A percentile compares a stretch with the other conserved stretches of the same genome.
Conservation (phyloP, 2,113 vertebrate species). For the human region DNA sequence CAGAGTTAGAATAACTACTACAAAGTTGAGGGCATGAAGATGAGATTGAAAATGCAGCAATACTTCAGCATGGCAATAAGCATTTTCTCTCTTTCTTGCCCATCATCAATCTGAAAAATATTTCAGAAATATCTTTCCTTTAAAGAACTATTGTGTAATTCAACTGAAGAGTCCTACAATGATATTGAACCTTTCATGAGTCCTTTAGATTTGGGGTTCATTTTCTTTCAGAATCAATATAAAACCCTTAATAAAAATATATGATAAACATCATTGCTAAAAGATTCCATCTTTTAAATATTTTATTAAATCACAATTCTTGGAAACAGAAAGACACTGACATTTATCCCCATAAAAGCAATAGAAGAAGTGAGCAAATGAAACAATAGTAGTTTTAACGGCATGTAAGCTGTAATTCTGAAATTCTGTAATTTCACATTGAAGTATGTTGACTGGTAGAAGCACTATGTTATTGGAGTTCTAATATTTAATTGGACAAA, state of each 20-base stretch:
- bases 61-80: not conserved
- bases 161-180: not conserved
- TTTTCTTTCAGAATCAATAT: conserved; percentile 11
- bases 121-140: not conserved
- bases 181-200: not conserved
- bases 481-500: not conserved
- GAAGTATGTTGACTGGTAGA: not conserved
- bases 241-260: conserved; percentile 21
- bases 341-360: not conserved
- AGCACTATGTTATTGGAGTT: not conserved
- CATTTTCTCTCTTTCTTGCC: not conserved
- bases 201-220: not conserved
- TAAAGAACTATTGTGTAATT: not conserved
- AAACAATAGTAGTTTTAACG: not conserved
- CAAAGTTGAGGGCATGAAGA: not conserved
- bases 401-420: not conserved
- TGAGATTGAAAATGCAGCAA: not conserved
- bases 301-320: not conserved
- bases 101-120: not conserved
- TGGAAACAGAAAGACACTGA: not conserved
- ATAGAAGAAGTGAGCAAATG: not conserved
- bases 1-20: not conserved
- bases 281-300: not conserved
- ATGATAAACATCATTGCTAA: not conserved
- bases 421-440: not conserved